phyloP scores from a whole-genome alignment of 2,113 vertebrate genomes.

The Urocolius indicus region DNA sequence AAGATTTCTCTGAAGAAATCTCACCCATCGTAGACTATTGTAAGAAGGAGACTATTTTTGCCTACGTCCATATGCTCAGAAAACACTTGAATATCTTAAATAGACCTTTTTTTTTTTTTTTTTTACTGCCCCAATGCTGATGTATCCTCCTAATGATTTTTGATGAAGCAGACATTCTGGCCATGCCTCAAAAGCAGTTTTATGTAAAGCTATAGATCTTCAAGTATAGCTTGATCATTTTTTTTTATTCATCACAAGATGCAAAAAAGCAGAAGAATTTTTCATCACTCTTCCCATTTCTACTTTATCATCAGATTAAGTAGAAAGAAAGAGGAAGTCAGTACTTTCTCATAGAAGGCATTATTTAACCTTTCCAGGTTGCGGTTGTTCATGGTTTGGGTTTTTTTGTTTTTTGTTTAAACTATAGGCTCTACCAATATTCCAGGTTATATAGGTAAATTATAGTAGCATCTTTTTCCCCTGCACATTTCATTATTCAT shows the following conservation, averaged over 20 bases:
- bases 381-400: not conserved
- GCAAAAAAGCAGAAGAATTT: not conserved
- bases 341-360: not conserved
- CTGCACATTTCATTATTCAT: not conserved
- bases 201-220: not conserved
- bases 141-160: slow-evolving; percentile 20
- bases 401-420: not conserved
- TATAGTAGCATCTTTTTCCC: not conserved
- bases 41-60: slow-evolving; percentile 66
- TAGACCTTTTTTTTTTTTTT: not conserved
- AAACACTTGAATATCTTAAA: slow-evolving; percentile 44
- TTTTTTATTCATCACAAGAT: not conserved
- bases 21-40: slow-evolving; percentile 47
- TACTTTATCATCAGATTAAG: not conserved
- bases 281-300: not conserved
- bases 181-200: slow-evolving; percentile 7
- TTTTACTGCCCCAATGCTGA: not conserved
- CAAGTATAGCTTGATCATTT: not conserved
- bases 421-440: not conserved
- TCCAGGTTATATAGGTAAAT: not conserved
- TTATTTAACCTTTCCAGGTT: not conserved
- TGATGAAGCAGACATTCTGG: slow-evolving; percentile 8
- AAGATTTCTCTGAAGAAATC: slow-evolving; percentile 41
- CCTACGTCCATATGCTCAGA: slow-evolving; percentile 54
- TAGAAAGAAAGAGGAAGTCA: not conserved